phyloP scores from a whole-genome alignment of 1,140 invertebrate genomes.

The Drosophila kikkawai region DNA sequence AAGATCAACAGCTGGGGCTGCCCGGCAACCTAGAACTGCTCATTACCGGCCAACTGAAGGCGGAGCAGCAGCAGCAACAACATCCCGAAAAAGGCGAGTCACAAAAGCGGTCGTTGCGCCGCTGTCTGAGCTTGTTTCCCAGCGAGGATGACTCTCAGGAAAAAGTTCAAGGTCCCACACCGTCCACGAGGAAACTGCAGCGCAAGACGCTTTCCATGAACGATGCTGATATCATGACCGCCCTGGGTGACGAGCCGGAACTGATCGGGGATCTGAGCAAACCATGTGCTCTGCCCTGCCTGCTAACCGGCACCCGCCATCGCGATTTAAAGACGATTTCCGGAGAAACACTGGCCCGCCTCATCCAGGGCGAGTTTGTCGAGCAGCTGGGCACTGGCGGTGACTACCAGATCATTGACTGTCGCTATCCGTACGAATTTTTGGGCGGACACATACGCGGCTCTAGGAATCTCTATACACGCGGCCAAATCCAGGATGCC shows the following conservation, averaged over 20 bases:
- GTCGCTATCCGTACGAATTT: conserved; percentile 98
- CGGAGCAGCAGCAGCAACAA: conserved; percentile 31
- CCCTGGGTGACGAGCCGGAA: conserved; percentile 86
- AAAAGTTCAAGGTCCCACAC: background rate
- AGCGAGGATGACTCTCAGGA: conserved; percentile 34
- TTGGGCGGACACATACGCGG: conserved; percentile 96
- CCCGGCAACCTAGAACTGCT: conserved; percentile 81
- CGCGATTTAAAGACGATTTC: conserved; percentile 94
- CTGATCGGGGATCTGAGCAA: conserved; percentile 93
- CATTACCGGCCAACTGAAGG: conserved; percentile 59
- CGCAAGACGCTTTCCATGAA: conserved; percentile 70
- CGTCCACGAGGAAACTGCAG: conserved; percentile 15
- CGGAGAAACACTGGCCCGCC: conserved; percentile 88
- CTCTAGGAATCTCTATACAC: conserved; percentile 93
- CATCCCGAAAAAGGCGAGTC: conserved; percentile 4
- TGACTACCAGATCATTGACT: conserved; percentile 90
- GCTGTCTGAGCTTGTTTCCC: conserved; percentile 76
- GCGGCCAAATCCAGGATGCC: conserved; percentile 88
- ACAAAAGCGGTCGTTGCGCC: conserved; percentile 54
- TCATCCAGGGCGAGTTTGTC: conserved; percentile 89
- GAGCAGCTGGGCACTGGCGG: conserved; percentile 86
- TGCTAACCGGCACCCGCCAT: conserved; percentile 88
- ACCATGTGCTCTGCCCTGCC: conserved; percentile 91
- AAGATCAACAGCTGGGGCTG: conserved; percentile 40
- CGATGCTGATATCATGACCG: conserved; percentile 70